Base-by-base conservation (phyloP, 2,888 invertebrate genomes). In the Encarsia formosa region DNA sequence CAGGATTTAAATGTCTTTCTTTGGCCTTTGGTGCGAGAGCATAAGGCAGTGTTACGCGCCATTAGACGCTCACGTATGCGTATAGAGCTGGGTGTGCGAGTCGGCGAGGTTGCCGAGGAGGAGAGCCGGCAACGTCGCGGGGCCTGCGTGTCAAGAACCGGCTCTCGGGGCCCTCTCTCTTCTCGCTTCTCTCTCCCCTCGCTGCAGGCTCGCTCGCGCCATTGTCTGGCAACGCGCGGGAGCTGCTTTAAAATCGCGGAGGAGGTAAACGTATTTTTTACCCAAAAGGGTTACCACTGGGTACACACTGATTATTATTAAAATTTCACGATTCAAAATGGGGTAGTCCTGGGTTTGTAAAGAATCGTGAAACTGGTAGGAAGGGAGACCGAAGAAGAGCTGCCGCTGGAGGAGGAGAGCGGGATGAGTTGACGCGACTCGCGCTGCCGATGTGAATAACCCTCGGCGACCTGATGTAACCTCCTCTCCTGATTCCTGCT, bases 81-180 rank as follows among this genome's bases (percentile, higher is more conserved):
- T 39, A 39, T 39, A 39, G 38, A 37, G 19, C 19, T 19, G 37
- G 20, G 6, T 13, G 5, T 9, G n/a, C 34, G 13, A n/a, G n/a
- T 9, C 34, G 34, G 5, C 26, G 34, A 8, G 16, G 34, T 15
- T n/a, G 34, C 19, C 2, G 11, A 20, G 16, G 5, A n/a, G n/a
- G 32, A 40, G 39, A 6, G 48, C 23, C 16, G 19, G 49, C 38
- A 26, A 9, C 41, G 15, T 18, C 41, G 41, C 23, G 43, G 29
- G 40, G 11, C 23, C 61, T 60, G 61, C 65, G 68, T 68, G 68
- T 69, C 70, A 67, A 69, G 70, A 69, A 70, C 69, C 70, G 70
- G 69, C 68, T 65, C 65, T 62, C n/a, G 34, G 19, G 39, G 37
- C 49, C 50, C 49, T 18, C 37, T 18, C 37, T 6, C 13, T 24